A percentile compares a stretch with the other conserved stretches of the same genome.
These are phyloP conservation scores for Arctocebus calabarensis DNA, from an alignment of 2,797 vertebrate species.

Conservation along the genomic window DNA sequence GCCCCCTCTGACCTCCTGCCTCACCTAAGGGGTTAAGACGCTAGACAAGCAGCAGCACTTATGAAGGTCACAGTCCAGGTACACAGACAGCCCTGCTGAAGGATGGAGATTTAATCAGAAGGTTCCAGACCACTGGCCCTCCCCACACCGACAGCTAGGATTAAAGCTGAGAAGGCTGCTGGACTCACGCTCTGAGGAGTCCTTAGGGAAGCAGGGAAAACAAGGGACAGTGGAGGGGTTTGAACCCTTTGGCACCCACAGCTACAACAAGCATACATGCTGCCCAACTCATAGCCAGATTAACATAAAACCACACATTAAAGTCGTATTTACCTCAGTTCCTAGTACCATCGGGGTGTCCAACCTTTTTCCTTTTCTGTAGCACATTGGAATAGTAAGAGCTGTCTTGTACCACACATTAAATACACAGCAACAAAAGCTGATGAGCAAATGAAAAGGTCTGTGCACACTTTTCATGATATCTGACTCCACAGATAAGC, in stretches of 20 bases:
- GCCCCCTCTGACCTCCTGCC: not conserved
- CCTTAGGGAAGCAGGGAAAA: not conserved
- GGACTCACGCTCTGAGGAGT: rapidly evolving
- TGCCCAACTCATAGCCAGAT: not conserved
- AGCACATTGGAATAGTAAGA: too few relatives aligned
- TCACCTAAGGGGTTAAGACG: not conserved
- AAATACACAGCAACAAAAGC: too few relatives aligned
- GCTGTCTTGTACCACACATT: too few relatives aligned
- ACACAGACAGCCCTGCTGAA: not conserved
- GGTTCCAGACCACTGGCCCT: not conserved
- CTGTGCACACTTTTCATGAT: too few relatives aligned
- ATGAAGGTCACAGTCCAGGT: not conserved
- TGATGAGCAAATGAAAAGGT: too few relatives aligned
- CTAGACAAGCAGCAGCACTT: not conserved
- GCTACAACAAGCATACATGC: not conserved
- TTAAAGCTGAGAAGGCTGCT: not conserved
- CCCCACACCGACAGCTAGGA: rapidly evolving
- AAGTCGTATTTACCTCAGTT: not conserved
- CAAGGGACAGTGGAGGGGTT: too few relatives aligned
- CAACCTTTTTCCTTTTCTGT: too few relatives aligned
- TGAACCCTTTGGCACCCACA: not conserved
- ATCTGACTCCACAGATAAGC: too few relatives aligned
- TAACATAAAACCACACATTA: not conserved
- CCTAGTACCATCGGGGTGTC: not conserved
- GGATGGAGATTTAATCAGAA: not conserved